phyloP scores from a whole-genome alignment of 2,888 invertebrate genomes.

The Tenthredo livida region DNA sequence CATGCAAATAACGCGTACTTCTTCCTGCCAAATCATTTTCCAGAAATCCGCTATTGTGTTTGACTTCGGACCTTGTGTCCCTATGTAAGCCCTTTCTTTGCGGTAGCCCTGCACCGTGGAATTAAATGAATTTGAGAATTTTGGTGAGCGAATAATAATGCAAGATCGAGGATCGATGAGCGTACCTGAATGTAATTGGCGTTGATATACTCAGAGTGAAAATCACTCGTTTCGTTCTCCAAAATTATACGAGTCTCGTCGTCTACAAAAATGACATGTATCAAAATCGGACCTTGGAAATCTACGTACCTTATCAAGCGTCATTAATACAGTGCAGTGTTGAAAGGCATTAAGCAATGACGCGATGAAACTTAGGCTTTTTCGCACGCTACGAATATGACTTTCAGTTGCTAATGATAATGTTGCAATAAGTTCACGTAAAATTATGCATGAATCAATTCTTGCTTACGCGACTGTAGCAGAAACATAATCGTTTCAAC shows the following conservation, averaged over 20 bases:
- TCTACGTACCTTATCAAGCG: too few species aligned
- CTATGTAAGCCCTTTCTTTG: slow-evolving; percentile 70
- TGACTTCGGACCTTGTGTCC: slow-evolving; percentile 75
- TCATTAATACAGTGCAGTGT: too few species aligned
- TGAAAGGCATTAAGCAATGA: too few species aligned
- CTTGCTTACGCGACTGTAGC: not conserved
- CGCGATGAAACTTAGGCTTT: too few species aligned
- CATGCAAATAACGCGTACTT: slow-evolving; percentile 79
- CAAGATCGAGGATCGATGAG: not conserved
- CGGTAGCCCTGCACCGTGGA: slow-evolving; percentile 64
- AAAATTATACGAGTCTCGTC: slow-evolving; percentile 79
- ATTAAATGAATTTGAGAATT: not conserved
- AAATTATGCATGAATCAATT: too few species aligned
- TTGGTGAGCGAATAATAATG: not conserved
- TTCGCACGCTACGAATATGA: not conserved
- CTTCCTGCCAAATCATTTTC: slow-evolving; percentile 80
- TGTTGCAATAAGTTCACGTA: not conserved
- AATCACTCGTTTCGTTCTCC: slow-evolving; percentile 72
- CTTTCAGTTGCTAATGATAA: not conserved
- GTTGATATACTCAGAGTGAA: slow-evolving; percentile 79
- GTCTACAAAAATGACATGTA: slow-evolving; percentile 65
- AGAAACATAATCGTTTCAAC: not conserved
- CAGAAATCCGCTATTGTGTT: slow-evolving; percentile 77
- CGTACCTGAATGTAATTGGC: slow-evolving; percentile 79
- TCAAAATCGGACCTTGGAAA: too few species aligned